A percentile compares a stretch with the other conserved stretches of the same genome.
Conservation (phyloP, 2,797 vertebrate genomes). For the Smutsia gigantea region DNA sequence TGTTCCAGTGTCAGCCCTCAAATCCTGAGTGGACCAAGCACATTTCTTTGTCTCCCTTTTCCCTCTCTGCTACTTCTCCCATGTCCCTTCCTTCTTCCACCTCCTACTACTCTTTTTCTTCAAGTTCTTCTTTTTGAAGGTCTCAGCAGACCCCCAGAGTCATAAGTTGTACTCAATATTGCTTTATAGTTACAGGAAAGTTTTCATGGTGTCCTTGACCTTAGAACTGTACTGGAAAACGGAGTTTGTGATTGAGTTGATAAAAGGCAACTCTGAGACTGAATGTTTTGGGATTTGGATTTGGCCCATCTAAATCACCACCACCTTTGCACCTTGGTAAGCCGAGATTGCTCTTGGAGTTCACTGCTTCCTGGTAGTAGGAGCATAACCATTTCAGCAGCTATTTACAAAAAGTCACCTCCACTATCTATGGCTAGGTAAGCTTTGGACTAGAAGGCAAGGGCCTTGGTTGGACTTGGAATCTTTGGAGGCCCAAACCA, state of each 20-base stretch:
- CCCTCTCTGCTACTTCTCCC: not conserved
- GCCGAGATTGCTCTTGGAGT: not conserved
- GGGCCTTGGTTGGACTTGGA: not conserved
- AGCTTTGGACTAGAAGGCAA: not conserved
- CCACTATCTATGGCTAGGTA: not conserved
- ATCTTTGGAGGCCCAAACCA: not conserved
- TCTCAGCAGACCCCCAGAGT: not conserved
- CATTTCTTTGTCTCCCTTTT: not conserved
- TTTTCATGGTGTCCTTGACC: not conserved
- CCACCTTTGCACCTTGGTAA: not conserved
- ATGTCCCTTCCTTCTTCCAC: not conserved
- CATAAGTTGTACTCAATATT: not conserved
- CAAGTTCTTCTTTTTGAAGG: not conserved
- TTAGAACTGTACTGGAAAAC: not conserved
- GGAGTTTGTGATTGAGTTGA: not conserved
- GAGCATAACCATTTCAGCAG: not conserved
- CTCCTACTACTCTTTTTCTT: not conserved
- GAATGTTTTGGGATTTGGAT: not conserved
- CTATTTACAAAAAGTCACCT: not conserved
- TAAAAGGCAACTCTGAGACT: not conserved
- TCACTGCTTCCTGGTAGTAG: not conserved
- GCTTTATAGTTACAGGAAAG: not conserved
- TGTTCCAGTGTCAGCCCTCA: not conserved
- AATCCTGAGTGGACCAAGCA: not conserved
- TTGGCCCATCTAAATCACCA: not conserved